These are phyloP conservation scores for Dendroctonus valens DNA, from an alignment of 1,140 invertebrate genomes.

Conservation along the genomic window DNA sequence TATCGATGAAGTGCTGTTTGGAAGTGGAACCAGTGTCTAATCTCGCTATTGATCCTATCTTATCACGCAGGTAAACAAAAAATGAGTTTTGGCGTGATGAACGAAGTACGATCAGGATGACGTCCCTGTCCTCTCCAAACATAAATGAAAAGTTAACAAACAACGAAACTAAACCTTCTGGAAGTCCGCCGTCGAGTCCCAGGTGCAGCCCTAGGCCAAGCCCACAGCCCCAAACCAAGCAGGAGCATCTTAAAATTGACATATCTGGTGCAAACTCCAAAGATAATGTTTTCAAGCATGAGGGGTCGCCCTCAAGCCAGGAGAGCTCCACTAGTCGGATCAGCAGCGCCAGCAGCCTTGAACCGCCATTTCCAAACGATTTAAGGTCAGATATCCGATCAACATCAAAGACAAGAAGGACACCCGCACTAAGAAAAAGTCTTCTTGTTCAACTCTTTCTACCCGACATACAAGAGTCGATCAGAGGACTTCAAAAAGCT, in stretches of 20 bases:
- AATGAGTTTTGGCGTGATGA: slow-evolving; percentile 8
- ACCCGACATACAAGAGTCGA: slow-evolving; percentile 90
- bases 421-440: slow-evolving; percentile 70
- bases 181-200: slow-evolving; percentile 48
- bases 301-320: slow-evolving; percentile 43
- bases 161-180: slow-evolving; percentile 14
- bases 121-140: slow-evolving; percentile 6
- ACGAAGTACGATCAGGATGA: slow-evolving; percentile 13
- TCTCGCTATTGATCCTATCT: slow-evolving; percentile 11
- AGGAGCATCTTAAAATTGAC: slow-evolving; percentile 43
- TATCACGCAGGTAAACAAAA: slow-evolving; percentile 12
- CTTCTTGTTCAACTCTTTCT: slow-evolving; percentile 80
- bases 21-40: not conserved
- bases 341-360: slow-evolving; percentile 33
- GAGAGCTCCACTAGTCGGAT: slow-evolving; percentile 36
- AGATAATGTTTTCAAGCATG: slow-evolving; percentile 33
- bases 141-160: slow-evolving; percentile 15
- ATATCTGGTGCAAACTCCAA: slow-evolving; percentile 34
- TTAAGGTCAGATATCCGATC: slow-evolving; percentile 37
- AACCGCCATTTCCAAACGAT: slow-evolving; percentile 32
- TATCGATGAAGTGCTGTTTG: not conserved
- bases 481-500: slow-evolving; percentile 90
- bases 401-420: slow-evolving; percentile 49
- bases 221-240: slow-evolving; percentile 43
- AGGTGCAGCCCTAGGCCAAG: slow-evolving; percentile 47